Percentiles rank a stretch among this genome's conserved stretches.
Evolutionary conservation across 2,888 invertebrate species (phyloP).

Genomic region (Epicampocera succincta): DNA sequence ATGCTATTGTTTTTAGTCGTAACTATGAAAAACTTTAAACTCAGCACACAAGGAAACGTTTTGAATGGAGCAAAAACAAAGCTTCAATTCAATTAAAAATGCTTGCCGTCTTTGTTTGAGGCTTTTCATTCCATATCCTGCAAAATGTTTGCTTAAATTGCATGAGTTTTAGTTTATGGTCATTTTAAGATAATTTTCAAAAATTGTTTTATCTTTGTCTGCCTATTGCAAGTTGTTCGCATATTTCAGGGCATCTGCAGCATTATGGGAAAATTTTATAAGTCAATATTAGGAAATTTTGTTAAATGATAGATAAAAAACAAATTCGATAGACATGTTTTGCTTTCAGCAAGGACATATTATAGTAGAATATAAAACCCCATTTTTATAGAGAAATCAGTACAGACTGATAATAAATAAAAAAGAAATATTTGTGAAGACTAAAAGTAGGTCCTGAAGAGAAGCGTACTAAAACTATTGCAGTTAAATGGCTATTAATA

Average conservation of each 20-base stretch:
- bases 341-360: conserved; percentile 28
- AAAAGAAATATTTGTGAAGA: not conserved
- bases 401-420: not conserved
- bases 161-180: conserved; percentile 14
- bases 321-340: conserved; percentile 57
- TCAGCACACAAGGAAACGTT: not conserved
- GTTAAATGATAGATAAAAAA: conserved; percentile 8
- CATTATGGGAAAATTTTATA: conserved; percentile 33
- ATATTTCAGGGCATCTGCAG: conserved; percentile 25
- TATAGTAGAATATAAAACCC: conserved; percentile 4
- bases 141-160: conserved; percentile 41
- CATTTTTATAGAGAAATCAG: conserved; percentile 23
- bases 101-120: not conserved
- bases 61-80: not conserved
- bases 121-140: not conserved
- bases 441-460: conserved; percentile 29
- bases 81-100: conserved; percentile 42
- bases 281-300: conserved; percentile 52
- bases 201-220: not conserved
- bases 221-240: not conserved
- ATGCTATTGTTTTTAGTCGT: conserved; percentile 47
- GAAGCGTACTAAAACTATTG: no score
- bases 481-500: no score
- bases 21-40: conserved; percentile 38
- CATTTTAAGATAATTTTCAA: conserved; percentile 49